These are phyloP conservation scores for Drosophila tsacasi DNA, from an alignment of 1,140 invertebrate genomes.

Conservation along the genomic window DNA sequence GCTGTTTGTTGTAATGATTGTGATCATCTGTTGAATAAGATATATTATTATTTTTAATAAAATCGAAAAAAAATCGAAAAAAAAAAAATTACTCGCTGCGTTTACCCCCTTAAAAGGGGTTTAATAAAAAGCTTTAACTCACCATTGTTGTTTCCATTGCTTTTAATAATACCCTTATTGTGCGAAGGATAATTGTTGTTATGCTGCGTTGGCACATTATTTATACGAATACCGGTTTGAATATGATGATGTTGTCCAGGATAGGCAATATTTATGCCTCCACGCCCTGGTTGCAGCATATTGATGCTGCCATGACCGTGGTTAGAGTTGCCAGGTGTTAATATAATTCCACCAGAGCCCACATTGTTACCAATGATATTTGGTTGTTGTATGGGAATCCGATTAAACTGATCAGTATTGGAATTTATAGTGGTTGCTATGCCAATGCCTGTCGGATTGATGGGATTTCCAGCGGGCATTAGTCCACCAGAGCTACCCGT, in stretches of 20 bases:
- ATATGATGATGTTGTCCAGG: conserved; percentile 77
- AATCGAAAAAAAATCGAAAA: too few relatives aligned
- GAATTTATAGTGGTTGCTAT: conserved; percentile 77
- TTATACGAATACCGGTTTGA: conserved; percentile 82
- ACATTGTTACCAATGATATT: conserved; percentile 71
- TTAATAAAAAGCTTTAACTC: conserved; percentile 19
- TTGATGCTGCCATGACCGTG: conserved; percentile 79
- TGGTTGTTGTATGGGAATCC: conserved; percentile 77
- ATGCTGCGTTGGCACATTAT: conserved; percentile 82
- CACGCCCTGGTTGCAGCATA: conserved; percentile 66
- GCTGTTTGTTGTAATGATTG: conserved; percentile 91
- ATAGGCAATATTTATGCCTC: conserved; percentile 61
- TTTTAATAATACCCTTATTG: conserved; percentile 70
- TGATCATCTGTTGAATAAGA: conserved; percentile 85
- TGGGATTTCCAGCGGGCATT: conserved; percentile 35
- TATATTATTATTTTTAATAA: background rate
- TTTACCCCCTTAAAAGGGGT: too few relatives aligned
- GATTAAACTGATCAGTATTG: conserved; percentile 81
- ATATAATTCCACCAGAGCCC: conserved; percentile 60
- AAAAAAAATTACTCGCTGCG: too few relatives aligned
- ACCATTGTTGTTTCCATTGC: conserved; percentile 69
- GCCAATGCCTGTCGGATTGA: conserved; percentile 54
- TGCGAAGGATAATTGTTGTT: conserved; percentile 67
- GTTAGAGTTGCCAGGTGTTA: conserved; percentile 69
- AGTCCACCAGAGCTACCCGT: conserved; percentile 53